Evolutionary conservation across 2,113 vertebrate species (phyloP), one percentile per base, ranked within the genome.

Genomic region (Chrysemys picta): DNA sequence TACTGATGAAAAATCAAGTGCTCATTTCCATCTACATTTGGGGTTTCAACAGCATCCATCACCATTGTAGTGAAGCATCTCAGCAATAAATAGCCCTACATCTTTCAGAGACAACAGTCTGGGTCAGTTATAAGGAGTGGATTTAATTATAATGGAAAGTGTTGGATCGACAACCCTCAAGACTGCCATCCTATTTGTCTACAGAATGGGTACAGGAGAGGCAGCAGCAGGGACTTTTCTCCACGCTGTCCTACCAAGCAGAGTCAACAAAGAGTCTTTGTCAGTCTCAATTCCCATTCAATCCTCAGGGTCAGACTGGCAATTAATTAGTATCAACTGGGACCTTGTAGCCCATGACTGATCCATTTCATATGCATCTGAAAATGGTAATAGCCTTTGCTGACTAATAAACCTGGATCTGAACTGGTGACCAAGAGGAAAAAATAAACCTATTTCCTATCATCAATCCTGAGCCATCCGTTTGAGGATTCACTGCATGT

Each of bases 21-120:
- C 3, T 82, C 0, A 16, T 21, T 45, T 91, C 80, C 38, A 42
- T 27, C 38, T 76, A 87, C 89, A 90, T 80, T 16, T 1, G 49
- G 38, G 38, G 91, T 89, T 83, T 31, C 89, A n/a, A n/a, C 87
- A 72, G 91, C 93, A 93, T 42, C 38, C 72, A 75, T 75, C n/a
- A 75, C 38, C 19, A 12, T 4, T 25, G 72, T 38, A 42, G 21
- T 24, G 10, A 76, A 76, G 38, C 21, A 5, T 22, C 38, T 42
- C 69, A 24, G 38, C 72, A 76, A 45, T 45, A 42, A 21, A 42
- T 76, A 76, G 10, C n/a, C 42, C 19, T 25, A 27, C 24, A 6
- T 42, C 38, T 76, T 76, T 45, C 22, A 45, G 38, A 45, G 21
- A 9, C 21, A 27, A 10, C 27, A 65, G 59, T 17, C 59, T 57